Percentiles rank a stretch among this genome's conserved stretches.
These are phyloP conservation scores for Gavia stellata DNA, from an alignment of 2,113 vertebrate species.

Conservation along the genomic window DNA sequence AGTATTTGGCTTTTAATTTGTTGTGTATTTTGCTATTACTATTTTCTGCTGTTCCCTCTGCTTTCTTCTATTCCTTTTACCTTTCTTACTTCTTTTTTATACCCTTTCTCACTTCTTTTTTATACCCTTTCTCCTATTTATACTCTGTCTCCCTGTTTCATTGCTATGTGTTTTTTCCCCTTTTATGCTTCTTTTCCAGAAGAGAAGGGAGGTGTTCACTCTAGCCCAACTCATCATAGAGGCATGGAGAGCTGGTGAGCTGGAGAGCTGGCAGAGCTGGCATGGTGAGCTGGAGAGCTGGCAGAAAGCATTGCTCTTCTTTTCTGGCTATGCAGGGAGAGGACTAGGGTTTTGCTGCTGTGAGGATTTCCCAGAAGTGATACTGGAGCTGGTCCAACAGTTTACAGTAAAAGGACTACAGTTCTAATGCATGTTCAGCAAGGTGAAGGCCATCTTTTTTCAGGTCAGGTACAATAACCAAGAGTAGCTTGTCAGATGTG, in stretches of 20 bases:
- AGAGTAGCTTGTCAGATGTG: not conserved
- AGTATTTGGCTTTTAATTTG: not conserved
- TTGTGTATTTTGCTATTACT: not conserved
- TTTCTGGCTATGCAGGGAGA: not conserved
- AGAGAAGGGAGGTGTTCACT: not conserved
- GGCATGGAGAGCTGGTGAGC: not conserved
- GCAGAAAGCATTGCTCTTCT: not conserved
- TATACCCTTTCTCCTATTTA: not conserved
- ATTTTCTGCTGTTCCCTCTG: not conserved
- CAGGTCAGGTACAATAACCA: not conserved
- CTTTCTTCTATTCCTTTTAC: not conserved
- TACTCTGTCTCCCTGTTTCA: not conserved
- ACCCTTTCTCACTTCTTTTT: not conserved
- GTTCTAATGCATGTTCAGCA: conserved; percentile 12
- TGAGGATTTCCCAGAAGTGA: conserved; percentile 30
- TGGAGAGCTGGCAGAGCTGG: not conserved
- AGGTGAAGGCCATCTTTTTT: not conserved
- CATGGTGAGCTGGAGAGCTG: not conserved
- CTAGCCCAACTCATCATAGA: not conserved
- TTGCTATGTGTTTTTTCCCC: not conserved
- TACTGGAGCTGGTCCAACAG: conserved; percentile 25
- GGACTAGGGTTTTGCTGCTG: not conserved
- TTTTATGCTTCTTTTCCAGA: not conserved
- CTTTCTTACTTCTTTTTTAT: not conserved
- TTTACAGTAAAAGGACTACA: conserved; percentile 44